Conservation (phyloP, 2,888 invertebrate species). For the Graphium colonna region DNA sequence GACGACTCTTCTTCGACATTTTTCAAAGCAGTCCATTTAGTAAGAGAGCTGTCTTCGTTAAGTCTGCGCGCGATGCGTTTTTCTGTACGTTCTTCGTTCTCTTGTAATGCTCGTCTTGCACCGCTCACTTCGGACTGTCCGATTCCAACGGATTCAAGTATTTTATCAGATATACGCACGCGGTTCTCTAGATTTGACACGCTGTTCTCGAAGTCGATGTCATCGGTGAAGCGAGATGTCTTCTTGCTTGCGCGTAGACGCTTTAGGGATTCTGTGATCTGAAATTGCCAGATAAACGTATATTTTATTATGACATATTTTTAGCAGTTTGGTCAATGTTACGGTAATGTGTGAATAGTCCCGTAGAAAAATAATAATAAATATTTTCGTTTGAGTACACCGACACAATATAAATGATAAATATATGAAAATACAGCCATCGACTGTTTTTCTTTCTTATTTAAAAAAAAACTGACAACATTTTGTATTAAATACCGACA, state of each 20-base stretch:
- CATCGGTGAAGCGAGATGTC: conserved; percentile 80
- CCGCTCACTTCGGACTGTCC: conserved; percentile 76
- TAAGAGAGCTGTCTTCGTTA: conserved; percentile 67
- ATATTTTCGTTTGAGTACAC: too few relatives aligned
- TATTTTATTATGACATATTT: too few relatives aligned
- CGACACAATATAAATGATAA: too few relatives aligned
- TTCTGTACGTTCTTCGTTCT: conserved; percentile 72
- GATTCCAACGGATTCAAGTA: conserved; percentile 82
- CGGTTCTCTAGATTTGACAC: conserved; percentile 79
- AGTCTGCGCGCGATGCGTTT: conserved; percentile 67
- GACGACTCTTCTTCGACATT: conserved; percentile 69
- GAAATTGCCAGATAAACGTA: too few relatives aligned
- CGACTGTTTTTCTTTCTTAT: too few relatives aligned
- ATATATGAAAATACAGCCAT: too few relatives aligned
- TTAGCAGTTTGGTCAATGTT: too few relatives aligned
- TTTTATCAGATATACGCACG: conserved; percentile 82
- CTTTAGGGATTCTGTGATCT: conserved; percentile 81
- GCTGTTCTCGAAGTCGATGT: conserved; percentile 82
- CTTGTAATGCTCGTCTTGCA: conserved; percentile 67
- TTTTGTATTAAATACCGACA: too few relatives aligned
- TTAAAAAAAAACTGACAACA: too few relatives aligned
- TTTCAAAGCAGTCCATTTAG: conserved; percentile 83
- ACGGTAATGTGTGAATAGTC: too few relatives aligned
- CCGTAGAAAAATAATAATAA: too few relatives aligned
- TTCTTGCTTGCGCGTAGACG: conserved; percentile 82